Percentiles rank a stretch among this genome's conserved stretches.
These are phyloP conservation scores for Bufo bufo DNA, from an alignment of 2,113 vertebrate genomes.

Conservation along the genomic window DNA sequence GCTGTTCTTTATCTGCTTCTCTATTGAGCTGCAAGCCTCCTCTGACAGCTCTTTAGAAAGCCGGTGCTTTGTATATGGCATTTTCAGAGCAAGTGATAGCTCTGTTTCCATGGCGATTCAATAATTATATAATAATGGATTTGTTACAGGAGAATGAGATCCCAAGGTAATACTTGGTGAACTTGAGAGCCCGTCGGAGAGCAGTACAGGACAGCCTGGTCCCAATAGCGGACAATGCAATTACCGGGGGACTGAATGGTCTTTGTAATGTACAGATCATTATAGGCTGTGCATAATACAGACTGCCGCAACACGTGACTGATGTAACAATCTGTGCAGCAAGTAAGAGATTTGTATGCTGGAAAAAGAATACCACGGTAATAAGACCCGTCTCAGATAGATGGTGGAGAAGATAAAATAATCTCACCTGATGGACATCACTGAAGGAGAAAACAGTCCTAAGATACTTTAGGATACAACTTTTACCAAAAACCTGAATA, in stretches of 20 bases:
- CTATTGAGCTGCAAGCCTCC: background rate
- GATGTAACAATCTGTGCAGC: background rate
- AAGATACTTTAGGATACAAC: no score
- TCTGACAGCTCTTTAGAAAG: constrained; percentile 41
- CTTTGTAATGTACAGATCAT: background rate
- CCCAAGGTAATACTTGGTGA: background rate
- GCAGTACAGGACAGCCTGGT: background rate
- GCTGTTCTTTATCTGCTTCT: background rate
- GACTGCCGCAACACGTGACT: background rate
- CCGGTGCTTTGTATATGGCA: constrained; percentile 16
- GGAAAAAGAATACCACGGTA: background rate
- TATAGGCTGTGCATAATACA: background rate
- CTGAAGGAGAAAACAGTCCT: no score
- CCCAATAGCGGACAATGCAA: background rate
- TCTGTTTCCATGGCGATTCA: constrained; percentile 52
- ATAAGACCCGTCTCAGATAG: no score
- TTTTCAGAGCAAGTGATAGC: constrained; percentile 39
- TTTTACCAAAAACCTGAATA: no score
- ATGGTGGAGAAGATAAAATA: no score
- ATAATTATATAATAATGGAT: constrained; percentile 56
- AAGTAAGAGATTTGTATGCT: background rate
- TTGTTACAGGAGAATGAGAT: constrained; percentile 52
- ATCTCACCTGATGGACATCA: no score
- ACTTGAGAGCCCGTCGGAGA: background rate
- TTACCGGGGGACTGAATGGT: background rate